phyloP scores from a whole-genome alignment of 2,797 vertebrate genomes.

The Nasua narica region DNA sequence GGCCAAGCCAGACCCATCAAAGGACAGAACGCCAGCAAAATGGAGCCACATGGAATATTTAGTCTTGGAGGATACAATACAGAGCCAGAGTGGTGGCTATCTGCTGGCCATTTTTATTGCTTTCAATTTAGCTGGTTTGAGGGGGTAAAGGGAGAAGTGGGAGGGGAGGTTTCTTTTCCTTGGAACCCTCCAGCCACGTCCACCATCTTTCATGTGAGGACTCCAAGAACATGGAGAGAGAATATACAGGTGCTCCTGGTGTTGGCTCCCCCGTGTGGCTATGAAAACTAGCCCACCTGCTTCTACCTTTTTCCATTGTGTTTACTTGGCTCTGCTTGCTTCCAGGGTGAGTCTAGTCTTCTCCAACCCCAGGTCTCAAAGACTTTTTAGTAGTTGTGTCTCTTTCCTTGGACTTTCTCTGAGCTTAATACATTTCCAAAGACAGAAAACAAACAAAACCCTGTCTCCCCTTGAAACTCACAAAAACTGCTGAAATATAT shows the following conservation, averaged over 20 bases:
- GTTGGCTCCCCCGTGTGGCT: rapidly evolving
- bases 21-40: background rate
- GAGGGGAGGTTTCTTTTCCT: background rate
- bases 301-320: rapidly evolving
- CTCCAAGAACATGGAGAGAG: rapidly evolving
- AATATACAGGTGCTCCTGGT: rapidly evolving
- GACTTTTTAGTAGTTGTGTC: background rate
- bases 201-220: background rate
- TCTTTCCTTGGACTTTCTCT: background rate
- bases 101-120: background rate
- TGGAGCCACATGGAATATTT: background rate
- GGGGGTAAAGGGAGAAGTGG: background rate
- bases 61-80: background rate
- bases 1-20: background rate
- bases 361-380: background rate
- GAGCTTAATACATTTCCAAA: background rate
- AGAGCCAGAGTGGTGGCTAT: background rate
- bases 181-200: background rate
- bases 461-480: background rate
- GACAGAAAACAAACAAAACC: background rate
- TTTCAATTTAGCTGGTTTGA: background rate
- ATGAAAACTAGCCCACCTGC: rapidly evolving
- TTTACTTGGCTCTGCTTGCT: background rate
- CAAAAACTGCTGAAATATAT: background rate
- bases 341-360: background rate